Evolutionary conservation across 2,888 invertebrate genomes (phyloP), one percentile per base, ranked within the genome.

Genomic region (Orthonychiurus folsomi): DNA sequence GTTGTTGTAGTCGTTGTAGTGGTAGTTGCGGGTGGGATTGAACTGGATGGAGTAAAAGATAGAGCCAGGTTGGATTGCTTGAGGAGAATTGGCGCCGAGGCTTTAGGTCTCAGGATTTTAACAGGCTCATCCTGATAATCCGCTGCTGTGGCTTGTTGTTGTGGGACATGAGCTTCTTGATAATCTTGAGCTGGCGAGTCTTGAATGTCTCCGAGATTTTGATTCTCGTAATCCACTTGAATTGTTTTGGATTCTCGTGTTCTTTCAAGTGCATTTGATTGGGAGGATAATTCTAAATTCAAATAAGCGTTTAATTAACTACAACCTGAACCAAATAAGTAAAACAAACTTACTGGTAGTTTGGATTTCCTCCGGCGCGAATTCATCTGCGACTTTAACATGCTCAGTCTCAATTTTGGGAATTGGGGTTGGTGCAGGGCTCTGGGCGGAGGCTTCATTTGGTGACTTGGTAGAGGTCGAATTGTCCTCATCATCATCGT

Each of bases 401-500:
- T 18, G 18, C 20, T 37, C 56, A 50, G 24, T 21, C 18, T 56
- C 61, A 24, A 28, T 28, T n/a, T 52, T 59, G 1, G 52, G 52
- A 12, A 15, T 21, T 15, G 56, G 21, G 1, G 26, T 48, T 18
- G 21, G 28, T 24, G 28, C 62, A 37, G 20, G 59, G 48, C 57
- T 26, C 15, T 52, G 18, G 12, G 55, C 21, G n/a, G 55, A 26
- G n/a, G 59, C 37, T 20, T 25, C 62, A 25, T 56, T 27, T 2
- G 60, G 37, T 18, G 62, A 25, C 18, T 57, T 64, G 53, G 61
- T 62, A 53, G 55, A 57, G n/a, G 66, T 65, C n/a, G 62, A 59
- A n/a, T 66, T 67, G 12, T 66, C 63, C n/a, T 69, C 70, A 56
- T 71, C 73, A 2, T 88, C 89, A 69, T 90, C 90, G 73, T 91